Evolutionary conservation across 2,113 vertebrate species (phyloP), one percentile per base, ranked within the genome.

Genomic region (Calonectris borealis): DNA sequence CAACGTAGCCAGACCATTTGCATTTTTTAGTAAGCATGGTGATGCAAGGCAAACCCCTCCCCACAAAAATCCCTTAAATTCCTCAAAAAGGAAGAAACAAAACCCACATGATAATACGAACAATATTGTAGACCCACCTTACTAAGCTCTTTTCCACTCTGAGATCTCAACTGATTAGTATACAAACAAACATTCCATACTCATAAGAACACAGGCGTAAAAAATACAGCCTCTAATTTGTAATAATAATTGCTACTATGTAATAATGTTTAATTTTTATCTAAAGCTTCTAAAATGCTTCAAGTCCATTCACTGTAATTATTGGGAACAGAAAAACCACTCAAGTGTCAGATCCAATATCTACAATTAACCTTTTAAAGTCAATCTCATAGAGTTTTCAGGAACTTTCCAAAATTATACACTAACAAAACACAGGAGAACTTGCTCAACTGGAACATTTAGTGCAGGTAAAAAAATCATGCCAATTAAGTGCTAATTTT

Each of bases 1-100:
- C 34, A 48, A 9, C 1, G 16, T 0, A 80, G 34, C 3, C 9
- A 57, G 82, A 78, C 31, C 0, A 0, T 16, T 54, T 69, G 24
- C 15, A 12, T 32, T 82, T 57, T 52, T 86, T 52, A 49, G 11
- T 17, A 88, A 26, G 17, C 11, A 60, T 2, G 3, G n/a, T 42
- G 65, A 84, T 3, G 6, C 60, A 60, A 84, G 19, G 44, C 19
- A 93, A 55, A 3, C 14, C 13, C 7, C 40, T 40, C 40, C 40
- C 40, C 13, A 46, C 5, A 21, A 36, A 44, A 70, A 26, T 12
- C 16, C 5, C 16, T 79, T 36, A 34, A 72, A 88, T 58, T 70
- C 58, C 34, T 83, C 60, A 55, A 42, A 71, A 70, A 76, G 48
- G 20, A 72, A 91, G 54, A 69, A 2, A 0, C 8, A 76, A 79